Conservation (phyloP, 2,113 vertebrate species). For the Oryzias celebensis region DNA sequence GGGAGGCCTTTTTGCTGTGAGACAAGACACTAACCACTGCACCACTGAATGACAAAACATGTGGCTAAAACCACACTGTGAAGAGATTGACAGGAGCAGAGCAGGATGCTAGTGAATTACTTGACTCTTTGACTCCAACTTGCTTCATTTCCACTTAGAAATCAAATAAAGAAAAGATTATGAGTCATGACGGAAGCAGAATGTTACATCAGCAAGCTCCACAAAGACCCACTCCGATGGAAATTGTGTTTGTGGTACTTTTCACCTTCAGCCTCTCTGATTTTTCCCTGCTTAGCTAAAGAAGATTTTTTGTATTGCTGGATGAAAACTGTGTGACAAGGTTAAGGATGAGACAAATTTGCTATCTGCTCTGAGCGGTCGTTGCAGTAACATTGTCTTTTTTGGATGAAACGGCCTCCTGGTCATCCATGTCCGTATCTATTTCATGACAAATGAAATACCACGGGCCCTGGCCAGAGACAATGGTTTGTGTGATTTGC, state of each 20-base stretch:
- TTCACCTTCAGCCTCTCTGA: too few relatives aligned
- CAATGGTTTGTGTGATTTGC: constrained; percentile 71
- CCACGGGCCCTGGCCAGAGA: constrained; percentile 70
- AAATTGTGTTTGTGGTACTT: too few relatives aligned
- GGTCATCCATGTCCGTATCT: constrained; percentile 69
- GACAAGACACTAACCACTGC: too few relatives aligned
- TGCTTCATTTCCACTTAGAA: constrained; percentile 41
- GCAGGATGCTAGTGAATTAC: constrained; percentile 30
- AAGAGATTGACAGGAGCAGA: constrained; percentile 41
- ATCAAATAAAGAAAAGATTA: constrained; percentile 50
- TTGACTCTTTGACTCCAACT: constrained; percentile 35
- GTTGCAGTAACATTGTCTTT: constrained; percentile 50
- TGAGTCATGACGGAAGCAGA: constrained; percentile 33
- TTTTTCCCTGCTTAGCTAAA: too few relatives aligned
- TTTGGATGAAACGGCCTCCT: constrained; percentile 50
- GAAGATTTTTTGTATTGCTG: too few relatives aligned
- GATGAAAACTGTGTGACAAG: constrained; percentile 34
- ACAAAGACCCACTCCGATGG: too few relatives aligned
- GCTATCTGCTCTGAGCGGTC: constrained; percentile 29
- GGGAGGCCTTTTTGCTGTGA: too few relatives aligned
- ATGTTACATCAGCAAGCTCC: too few relatives aligned
- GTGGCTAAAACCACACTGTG: constrained; percentile 17
- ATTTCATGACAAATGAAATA: constrained; percentile 82
- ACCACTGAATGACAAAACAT: constrained; percentile 20
- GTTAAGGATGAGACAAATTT: constrained; percentile 62